phyloP scores from a whole-genome alignment of 2,888 invertebrate species.

The Orchesellides sinensis region DNA sequence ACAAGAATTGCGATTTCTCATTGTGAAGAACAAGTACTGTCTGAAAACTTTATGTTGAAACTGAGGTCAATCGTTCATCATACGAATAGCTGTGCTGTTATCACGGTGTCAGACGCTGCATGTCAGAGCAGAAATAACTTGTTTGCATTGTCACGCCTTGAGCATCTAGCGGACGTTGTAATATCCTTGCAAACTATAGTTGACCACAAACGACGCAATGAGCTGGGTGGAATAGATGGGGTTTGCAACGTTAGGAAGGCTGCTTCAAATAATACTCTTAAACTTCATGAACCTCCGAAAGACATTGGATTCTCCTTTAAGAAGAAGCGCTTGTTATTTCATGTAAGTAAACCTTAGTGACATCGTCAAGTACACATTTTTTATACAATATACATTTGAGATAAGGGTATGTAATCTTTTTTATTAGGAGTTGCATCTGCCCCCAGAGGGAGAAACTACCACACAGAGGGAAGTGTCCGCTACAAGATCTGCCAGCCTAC shows the following conservation, averaged over 20 bases:
- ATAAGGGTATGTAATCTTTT: background rate
- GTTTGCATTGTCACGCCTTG: slow-evolving; percentile 10
- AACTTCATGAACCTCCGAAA: slow-evolving; percentile 66
- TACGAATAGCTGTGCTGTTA: slow-evolving; percentile 69
- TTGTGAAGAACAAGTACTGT: slow-evolving; percentile 65
- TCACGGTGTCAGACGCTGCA: slow-evolving; percentile 63
- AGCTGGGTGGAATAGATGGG: slow-evolving; percentile 72
- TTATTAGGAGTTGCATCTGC: slow-evolving; percentile 69
- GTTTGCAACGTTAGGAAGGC: slow-evolving; percentile 69
- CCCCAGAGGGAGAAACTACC: slow-evolving; percentile 72
- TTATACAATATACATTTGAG: too few species aligned
- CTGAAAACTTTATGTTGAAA: slow-evolving; percentile 62
- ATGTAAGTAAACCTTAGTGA: slow-evolving; percentile 57
- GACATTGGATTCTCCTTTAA: slow-evolving; percentile 72
- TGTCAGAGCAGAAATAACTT: background rate
- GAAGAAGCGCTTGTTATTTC: slow-evolving; percentile 71
- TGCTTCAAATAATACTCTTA: slow-evolving; percentile 66
- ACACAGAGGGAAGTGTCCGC: slow-evolving; percentile 64
- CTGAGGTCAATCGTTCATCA: slow-evolving; percentile 66
- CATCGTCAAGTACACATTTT: too few species aligned
- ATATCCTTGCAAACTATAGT: slow-evolving; percentile 67
- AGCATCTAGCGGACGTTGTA: slow-evolving; percentile 70
- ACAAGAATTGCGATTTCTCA: slow-evolving; percentile 69
- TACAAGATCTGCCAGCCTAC: slow-evolving; percentile 3
- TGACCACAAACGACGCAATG: slow-evolving; percentile 68